Percentiles rank a stretch among this genome's conserved stretches.
Conservation (phyloP, 2,113 vertebrate genomes). For the Phyllostomus discolor region DNA sequence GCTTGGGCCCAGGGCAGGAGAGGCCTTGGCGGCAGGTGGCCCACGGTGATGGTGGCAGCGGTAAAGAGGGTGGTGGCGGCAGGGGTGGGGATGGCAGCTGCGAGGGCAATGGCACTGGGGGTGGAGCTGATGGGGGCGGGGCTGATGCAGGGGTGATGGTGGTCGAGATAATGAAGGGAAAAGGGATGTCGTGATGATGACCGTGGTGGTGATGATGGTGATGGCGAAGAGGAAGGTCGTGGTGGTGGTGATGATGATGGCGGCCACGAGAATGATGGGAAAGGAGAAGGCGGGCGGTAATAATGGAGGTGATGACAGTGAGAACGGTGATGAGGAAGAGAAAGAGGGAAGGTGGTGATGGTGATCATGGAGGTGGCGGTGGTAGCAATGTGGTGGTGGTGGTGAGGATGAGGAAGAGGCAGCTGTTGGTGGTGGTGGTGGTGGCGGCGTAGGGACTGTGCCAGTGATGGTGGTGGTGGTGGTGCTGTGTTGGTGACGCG, state of each 20-base stretch:
- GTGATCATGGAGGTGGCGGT: background rate
- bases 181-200: too few species aligned
- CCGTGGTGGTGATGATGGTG: background rate
- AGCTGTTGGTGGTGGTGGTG: background rate
- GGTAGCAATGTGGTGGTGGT: too few species aligned
- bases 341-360: too few species aligned
- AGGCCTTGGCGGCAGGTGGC: background rate
- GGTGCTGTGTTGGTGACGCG: background rate
- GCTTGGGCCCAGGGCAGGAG: background rate
- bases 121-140: background rate
- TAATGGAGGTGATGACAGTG: too few species aligned
- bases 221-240: background rate
- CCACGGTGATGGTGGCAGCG: background rate
- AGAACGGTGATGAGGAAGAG: too few species aligned
- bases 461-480: too few species aligned
- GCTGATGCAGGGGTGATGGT: background rate
- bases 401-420: background rate
- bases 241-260: rapidly evolving
- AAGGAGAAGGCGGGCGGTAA: background rate
- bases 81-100: too few species aligned
- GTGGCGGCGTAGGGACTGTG: background rate
- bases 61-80: background rate
- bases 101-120: background rate
- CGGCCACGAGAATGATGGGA: too few species aligned
- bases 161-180: too few species aligned